Conservation (phyloP, 2,113 vertebrate genomes). For the Aramus guarauna region DNA sequence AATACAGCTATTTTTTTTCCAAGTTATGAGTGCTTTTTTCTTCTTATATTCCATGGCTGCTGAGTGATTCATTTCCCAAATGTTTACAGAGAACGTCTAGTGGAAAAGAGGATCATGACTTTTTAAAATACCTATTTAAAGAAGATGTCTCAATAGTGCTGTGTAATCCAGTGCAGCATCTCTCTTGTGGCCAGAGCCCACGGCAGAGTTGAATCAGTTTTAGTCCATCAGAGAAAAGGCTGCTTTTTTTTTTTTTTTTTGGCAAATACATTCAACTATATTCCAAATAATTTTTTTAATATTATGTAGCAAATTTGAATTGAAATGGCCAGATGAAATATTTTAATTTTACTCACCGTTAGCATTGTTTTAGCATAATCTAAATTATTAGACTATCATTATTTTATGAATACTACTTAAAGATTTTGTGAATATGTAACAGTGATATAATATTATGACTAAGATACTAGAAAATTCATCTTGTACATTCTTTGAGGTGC, state of each 20-base stretch:
- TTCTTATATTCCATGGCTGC: background rate
- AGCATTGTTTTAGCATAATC: background rate
- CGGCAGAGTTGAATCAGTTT: background rate
- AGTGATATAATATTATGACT: constrained; percentile 20
- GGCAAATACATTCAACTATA: background rate
- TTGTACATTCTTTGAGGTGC: no score
- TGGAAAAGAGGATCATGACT: constrained; percentile 48
- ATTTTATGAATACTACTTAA: constrained; percentile 42
- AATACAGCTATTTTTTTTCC: background rate
- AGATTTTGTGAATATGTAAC: background rate
- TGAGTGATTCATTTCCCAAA: constrained; percentile 46
- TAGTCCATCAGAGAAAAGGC: background rate
- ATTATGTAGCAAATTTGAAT: background rate
- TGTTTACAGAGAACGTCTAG: constrained; percentile 47
- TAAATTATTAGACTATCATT: constrained; percentile 14
- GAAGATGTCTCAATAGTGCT: constrained; percentile 20
- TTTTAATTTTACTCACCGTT: constrained; percentile 31
- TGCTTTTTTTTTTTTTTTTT: background rate
- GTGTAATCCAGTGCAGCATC: constrained; percentile 31
- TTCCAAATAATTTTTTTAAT: constrained; percentile 11
- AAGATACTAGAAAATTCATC: constrained; percentile 37
- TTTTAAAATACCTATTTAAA: constrained; percentile 56
- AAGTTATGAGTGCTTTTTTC: background rate
- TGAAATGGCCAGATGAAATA: background rate
- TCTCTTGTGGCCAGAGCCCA: background rate